Base-by-base conservation (phyloP, 2,797 vertebrate species). In the Cossypha caffra region DNA sequence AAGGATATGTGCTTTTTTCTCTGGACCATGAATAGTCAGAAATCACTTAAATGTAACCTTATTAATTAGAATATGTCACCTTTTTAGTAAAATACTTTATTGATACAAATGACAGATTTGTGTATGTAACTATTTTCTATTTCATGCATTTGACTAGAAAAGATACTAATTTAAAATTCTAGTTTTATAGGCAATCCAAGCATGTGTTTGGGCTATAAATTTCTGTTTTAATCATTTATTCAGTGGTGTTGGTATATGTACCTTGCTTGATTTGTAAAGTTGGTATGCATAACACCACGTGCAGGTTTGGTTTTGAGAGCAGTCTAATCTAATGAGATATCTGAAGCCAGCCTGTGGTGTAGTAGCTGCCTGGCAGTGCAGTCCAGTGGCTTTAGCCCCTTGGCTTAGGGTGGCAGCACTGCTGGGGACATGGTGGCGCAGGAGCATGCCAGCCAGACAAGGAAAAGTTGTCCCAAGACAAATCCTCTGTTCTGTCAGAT, bases 281-380 rank as follows among this genome's bases (percentile, higher is more conserved):
- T 88, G 55, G 3, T n/a, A 3, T 45, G 10, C 3, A 0, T 35
- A 51, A 31, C 21, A 55, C 10, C 31, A 51, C 0, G 0, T 47
- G 38, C 69, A 51, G 33, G 19, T 37, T 72, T 43, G 7, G 51
- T 86, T 93, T 75, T 37, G 26, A 72, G 82, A 90, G 14, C 24
- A 33, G 2, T 66, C 19, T 19, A 21, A 16, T 45, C 4, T 4
- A 48, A 12, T n/a, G 45, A 71, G 26, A 4, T n/a, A 12, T 9
- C 18, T 40, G 14, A 24, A 84, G 26, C 45, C 50, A 6, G 18
- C 40, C 29, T 31, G 38, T 8, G 31, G 31, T n/a, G 1, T 14
- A 45, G 24, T 6, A 24, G 28, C 68, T 54, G 51, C 4, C 38
- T 29, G 50, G 31, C 31, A 42, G 50, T 7, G 28, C 26, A 8